A percentile compares a stretch with the other conserved stretches of the same genome.
These are phyloP conservation scores for Tenthredo mesomela DNA, from an alignment of 2,888 invertebrate genomes.

Conservation along the genomic window DNA sequence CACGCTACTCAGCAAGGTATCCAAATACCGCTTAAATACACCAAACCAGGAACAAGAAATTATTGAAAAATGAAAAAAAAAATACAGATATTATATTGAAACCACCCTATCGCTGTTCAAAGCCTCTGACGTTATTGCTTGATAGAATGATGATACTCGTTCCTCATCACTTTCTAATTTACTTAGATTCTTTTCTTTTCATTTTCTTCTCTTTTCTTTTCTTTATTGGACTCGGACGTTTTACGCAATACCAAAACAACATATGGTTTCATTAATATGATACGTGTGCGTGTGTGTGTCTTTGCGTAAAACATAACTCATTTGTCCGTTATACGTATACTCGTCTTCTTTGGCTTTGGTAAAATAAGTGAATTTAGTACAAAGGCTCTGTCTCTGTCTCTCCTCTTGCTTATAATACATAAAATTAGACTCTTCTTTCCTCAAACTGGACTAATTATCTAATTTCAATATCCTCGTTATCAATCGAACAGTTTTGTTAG, in stretches of 20 bases:
- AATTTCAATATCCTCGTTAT: no score
- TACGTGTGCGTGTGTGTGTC: neutral
- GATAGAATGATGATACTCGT: neutral
- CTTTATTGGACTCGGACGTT: neutral
- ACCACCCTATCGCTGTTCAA: neutral
- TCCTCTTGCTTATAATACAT: neutral
- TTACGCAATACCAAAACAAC: neutral
- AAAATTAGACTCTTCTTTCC: neutral
- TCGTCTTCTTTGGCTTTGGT: neutral
- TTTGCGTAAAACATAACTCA: neutral
- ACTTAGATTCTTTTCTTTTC: no score
- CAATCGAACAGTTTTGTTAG: neutral
- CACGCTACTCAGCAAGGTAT: conserved; percentile 77
- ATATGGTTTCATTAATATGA: neutral
- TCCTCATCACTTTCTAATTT: neutral
- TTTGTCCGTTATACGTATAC: neutral
- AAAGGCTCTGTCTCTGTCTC: neutral
- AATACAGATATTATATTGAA: neutral
- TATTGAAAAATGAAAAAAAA: conserved; percentile 1
- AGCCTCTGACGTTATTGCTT: neutral
- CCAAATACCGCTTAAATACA: conserved; percentile 76
- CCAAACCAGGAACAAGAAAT: conserved; percentile 70
- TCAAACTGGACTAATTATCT: no score
- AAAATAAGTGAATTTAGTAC: neutral
- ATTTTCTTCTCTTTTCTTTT: neutral